Percentiles rank a stretch among this genome's conserved stretches.
phyloP scores from a whole-genome alignment of 2,113 vertebrate genomes.

The Tupaia chinensis region DNA sequence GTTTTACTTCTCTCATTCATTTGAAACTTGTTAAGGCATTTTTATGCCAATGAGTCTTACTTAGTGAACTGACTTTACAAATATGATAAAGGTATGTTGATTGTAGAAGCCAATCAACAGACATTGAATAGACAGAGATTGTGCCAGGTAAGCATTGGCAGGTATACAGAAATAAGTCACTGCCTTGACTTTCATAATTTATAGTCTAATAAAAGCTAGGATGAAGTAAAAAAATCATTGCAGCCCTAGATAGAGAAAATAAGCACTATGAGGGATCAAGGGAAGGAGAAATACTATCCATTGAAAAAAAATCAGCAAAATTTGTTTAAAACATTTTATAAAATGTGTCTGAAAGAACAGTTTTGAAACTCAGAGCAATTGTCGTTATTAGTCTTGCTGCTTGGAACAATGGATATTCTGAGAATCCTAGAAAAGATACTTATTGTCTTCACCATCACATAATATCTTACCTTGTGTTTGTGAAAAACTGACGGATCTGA shows the following conservation, averaged over 20 bases:
- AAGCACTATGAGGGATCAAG: neutral
- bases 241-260: neutral
- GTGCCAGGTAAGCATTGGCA: neutral
- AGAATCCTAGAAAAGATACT: neutral
- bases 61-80: neutral
- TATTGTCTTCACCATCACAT: neutral
- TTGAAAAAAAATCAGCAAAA: neutral
- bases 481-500: constrained; percentile 9
- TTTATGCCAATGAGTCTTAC: neutral
- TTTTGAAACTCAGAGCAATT: neutral
- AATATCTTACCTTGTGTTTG: neutral
- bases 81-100: neutral
- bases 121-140: neutral
- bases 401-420: neutral
- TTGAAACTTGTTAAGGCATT: neutral
- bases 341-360: neutral
- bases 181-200: neutral
- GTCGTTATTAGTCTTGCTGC: neutral
- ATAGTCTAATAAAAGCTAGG: neutral
- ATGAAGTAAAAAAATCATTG: neutral
- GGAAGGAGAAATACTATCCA: neutral
- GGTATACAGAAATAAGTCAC: neutral
- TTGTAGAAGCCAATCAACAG: neutral
- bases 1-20: neutral
- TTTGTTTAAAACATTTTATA: neutral